Evolutionary conservation across 2,888 invertebrate genomes (phyloP), one percentile per base, ranked within the genome.

Genomic region (Hemicrepidius hirtus): DNA sequence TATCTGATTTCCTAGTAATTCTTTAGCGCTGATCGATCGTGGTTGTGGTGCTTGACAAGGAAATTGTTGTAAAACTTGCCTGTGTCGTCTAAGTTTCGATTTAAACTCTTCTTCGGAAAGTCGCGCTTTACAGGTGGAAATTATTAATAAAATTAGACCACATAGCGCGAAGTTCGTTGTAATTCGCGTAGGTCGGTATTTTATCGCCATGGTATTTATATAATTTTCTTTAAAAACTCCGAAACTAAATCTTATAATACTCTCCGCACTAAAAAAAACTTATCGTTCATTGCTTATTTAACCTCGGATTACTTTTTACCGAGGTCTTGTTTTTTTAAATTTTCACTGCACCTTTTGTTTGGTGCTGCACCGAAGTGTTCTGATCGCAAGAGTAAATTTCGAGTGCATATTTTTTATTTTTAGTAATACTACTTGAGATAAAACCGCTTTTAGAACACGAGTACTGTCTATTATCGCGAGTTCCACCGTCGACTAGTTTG

Each of bases 131-230:
- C 73, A 73, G 55, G 65, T 63, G 55, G 63, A 20, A 60, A 70
- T 55, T 62, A 67, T 70, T 66, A 73, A 62, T 44, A 73, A 59
- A 69, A 73, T 16, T 62, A 73, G 64, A 49, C 66, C 73, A 57
- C 53, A 70, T 24, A 70, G 46, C 50, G 55, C 64, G 24, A 69
- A 60, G 68, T 69, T 72, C 64, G 62, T 68, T 49, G 46, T 57
- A 28, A 65, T 12, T 16, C 16, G 64, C 63, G 53, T 66, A 32
- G 59, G 65, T 37, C 18, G 68, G 59, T 53, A 69, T 60, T 69
- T 68, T 65, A 68, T 68, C 65, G 73, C 73, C 73, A 73, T 73
- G 60, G 60, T 73, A 69, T 65, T 64, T 68, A 68, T 60, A 69
- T 20, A 68, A 55, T 28, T 66, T 53, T 41, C 35, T 44, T 44